Conservation (phyloP, 2,797 vertebrate genomes). For the Molossus alvarezi region DNA sequence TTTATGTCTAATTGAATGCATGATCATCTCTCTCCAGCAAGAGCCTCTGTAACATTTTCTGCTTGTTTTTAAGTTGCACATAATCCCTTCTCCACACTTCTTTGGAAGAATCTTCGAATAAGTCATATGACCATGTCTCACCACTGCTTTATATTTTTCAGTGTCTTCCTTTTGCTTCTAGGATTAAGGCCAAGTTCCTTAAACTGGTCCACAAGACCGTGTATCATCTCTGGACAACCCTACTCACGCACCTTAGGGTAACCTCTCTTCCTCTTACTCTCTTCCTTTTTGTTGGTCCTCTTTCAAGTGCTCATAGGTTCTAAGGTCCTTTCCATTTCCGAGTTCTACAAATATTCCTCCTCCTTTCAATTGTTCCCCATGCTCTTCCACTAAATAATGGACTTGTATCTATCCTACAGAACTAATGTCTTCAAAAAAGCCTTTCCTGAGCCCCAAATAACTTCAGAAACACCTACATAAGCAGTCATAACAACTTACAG, state of each 20-base stretch:
- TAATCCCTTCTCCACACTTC: not conserved
- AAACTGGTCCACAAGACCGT: too few species aligned
- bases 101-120: not conserved
- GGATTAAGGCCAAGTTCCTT: not conserved
- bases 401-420: not conserved
- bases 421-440: not conserved
- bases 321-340: not conserved
- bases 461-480: not conserved
- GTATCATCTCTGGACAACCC: too few species aligned
- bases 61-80: not conserved
- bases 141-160: not conserved
- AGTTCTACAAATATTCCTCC: not conserved
- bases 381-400: not conserved
- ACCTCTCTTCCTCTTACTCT: not conserved
- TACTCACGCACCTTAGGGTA: not conserved
- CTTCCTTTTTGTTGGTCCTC: not conserved
- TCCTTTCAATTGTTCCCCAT: not conserved
- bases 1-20: not conserved
- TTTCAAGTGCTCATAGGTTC: not conserved
- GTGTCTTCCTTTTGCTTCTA: not conserved
- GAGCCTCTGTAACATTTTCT: not conserved
- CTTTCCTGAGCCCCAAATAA: not conserved
- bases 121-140: not conserved
- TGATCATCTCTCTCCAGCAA: not conserved
- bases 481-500: not conserved